Conservation (phyloP, 2,113 vertebrate species). For the Toxostoma redivivum region DNA sequence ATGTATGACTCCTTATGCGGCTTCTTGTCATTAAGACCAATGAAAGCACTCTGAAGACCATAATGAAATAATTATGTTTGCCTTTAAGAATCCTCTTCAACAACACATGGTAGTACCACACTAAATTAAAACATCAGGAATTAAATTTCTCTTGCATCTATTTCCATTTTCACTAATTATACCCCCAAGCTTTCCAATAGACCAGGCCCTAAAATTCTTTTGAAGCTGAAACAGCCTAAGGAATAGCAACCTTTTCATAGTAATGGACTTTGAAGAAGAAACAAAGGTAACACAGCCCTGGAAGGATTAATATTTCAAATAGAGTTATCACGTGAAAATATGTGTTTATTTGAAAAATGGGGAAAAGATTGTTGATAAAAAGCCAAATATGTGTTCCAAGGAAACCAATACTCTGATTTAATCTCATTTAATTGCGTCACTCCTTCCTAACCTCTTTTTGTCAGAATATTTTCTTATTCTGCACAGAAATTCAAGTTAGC, state of each 20-base stretch:
- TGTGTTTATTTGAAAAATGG: conserved; percentile 45
- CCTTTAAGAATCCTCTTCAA: conserved; percentile 78
- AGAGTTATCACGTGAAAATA: conserved; percentile 55
- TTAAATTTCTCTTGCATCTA: conserved; percentile 77
- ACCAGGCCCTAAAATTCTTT: conserved; percentile 80
- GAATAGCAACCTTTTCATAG: conserved; percentile 70
- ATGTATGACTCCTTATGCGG: conserved; percentile 71
- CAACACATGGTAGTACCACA: conserved; percentile 73
- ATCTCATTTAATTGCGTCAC: conserved; percentile 37
- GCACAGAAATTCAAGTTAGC: conserved; percentile 27
- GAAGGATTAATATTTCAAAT: conserved; percentile 66
- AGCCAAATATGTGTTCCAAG: conserved; percentile 28
- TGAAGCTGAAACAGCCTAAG: conserved; percentile 77
- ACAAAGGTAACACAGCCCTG: conserved; percentile 66
- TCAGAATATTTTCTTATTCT: conserved; percentile 29
- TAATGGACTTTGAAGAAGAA: conserved; percentile 76
- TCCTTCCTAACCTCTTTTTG: conserved; percentile 32
- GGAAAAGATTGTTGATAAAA: conserved; percentile 14
- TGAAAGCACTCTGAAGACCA: conserved; percentile 72
- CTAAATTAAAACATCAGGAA: conserved; percentile 82
- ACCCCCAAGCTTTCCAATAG: conserved; percentile 81
- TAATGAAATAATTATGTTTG: conserved; percentile 84
- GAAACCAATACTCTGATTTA: conserved; percentile 39
- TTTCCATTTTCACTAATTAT: conserved; percentile 87
- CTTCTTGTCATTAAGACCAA: conserved; percentile 77